Evolutionary conservation across 2,888 invertebrate genomes (phyloP).

Genomic region (Leptopilina drosophilae): DNA sequence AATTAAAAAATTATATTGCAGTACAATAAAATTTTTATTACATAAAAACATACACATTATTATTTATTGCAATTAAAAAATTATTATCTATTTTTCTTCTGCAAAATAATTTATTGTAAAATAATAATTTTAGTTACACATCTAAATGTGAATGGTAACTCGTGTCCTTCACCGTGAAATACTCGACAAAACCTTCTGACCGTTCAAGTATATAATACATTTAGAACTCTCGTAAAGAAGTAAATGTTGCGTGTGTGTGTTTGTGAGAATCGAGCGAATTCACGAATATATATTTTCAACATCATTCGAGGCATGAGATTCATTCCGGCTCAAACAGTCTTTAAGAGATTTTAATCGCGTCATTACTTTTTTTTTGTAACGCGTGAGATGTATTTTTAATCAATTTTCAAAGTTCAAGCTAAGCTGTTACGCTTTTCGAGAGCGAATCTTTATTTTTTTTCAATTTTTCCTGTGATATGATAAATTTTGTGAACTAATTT

Average conservation of each 20-base stretch:
- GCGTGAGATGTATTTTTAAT: background rate
- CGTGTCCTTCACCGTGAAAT: conserved; percentile 33
- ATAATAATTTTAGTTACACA: too few relatives aligned
- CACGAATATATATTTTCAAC: conserved; percentile 23
- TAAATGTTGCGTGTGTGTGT: background rate
- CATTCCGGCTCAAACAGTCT: conserved; percentile 1
- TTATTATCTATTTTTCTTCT: too few relatives aligned
- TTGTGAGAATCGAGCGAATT: conserved; percentile 4
- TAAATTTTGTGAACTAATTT: background rate
- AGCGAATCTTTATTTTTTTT: background rate
- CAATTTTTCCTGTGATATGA: background rate
- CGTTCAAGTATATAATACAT: background rate
- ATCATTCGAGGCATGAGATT: background rate
- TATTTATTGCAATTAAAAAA: too few relatives aligned
- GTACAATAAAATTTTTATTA: too few relatives aligned
- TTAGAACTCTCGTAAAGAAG: background rate
- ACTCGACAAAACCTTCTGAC: conserved; percentile 23
- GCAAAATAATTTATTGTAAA: too few relatives aligned
- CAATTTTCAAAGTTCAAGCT: background rate
- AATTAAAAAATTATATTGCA: too few relatives aligned
- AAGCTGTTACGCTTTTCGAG: background rate
- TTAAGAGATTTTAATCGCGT: conserved; percentile 21
- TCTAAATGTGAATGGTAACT: background rate
- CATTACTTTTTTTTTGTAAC: background rate
- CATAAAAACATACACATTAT: too few relatives aligned